Percentiles rank a stretch among this genome's conserved stretches.
Evolutionary conservation across 2,888 invertebrate genomes (phyloP).

Genomic region (Miltochrista miniata): DNA sequence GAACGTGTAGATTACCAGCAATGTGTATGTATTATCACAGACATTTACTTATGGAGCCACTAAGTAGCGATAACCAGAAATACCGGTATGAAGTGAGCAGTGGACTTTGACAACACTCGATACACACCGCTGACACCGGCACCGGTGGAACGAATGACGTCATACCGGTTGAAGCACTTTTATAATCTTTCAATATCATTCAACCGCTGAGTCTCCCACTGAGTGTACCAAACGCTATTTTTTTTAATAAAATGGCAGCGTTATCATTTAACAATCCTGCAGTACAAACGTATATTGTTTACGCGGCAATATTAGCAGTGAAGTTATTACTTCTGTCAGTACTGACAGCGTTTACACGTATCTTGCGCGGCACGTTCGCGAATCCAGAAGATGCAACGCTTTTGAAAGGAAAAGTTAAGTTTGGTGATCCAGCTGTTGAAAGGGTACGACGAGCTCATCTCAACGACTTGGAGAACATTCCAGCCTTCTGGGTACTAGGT

Average conservation of each 20-base stretch:
- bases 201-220: constrained; percentile 6
- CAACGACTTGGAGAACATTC: constrained; percentile 89
- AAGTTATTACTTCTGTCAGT: constrained; percentile 54
- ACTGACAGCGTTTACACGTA: constrained; percentile 52
- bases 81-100: too few relatives aligned
- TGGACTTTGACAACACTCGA: not conserved
- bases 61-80: too few relatives aligned
- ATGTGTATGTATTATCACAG: too few relatives aligned
- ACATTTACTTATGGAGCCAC: too few relatives aligned
- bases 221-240: constrained; percentile 4
- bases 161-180: not conserved
- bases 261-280: constrained; percentile 49
- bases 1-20: too few relatives aligned
- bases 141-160: not conserved
- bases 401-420: constrained; percentile 59
- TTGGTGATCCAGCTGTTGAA: constrained; percentile 62
- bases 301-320: constrained; percentile 63
- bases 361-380: constrained; percentile 52
- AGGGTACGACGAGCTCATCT: constrained; percentile 83
- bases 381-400: constrained; percentile 66
- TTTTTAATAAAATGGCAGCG: constrained; percentile 43
- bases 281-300: constrained; percentile 65
- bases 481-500: constrained; percentile 85
- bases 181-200: constrained; percentile 10
- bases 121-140: not conserved